phyloP scores from a whole-genome alignment of 1,140 invertebrate genomes.

The Ericerus pela region DNA sequence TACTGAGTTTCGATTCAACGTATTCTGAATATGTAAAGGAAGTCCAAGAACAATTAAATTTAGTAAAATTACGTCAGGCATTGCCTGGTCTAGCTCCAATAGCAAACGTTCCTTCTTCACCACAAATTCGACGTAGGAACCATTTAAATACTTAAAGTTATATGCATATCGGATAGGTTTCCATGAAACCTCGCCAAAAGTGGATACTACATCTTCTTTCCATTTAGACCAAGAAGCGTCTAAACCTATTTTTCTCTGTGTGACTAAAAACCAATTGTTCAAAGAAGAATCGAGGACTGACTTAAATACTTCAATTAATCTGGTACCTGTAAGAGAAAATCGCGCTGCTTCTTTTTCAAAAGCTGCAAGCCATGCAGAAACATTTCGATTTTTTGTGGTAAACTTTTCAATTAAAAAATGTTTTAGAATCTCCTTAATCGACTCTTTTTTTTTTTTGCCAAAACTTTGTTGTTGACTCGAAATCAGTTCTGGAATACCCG shows the following conservation, averaged over 20 bases:
- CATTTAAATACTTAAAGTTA: too few relatives aligned
- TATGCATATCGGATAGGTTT: too few relatives aligned
- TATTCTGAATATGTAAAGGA: background rate
- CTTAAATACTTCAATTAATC: slow-evolving; percentile 11
- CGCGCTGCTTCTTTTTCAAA: slow-evolving; percentile 7
- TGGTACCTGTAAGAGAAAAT: background rate
- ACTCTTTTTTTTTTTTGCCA: background rate
- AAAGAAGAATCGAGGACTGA: background rate
- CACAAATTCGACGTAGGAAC: too few relatives aligned
- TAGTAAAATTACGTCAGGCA: background rate
- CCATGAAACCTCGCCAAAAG: background rate
- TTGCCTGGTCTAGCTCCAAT: too few relatives aligned
- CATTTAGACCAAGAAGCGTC: slow-evolving; percentile 1
- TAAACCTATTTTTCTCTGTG: background rate
- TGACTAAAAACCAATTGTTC: slow-evolving; percentile 1
- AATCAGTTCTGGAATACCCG: too few relatives aligned
- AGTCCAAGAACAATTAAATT: background rate
- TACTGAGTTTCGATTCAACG: background rate
- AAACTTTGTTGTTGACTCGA: too few relatives aligned
- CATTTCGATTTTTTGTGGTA: slow-evolving; percentile 6
- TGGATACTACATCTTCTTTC: slow-evolving; percentile 1
- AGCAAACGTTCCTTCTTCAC: too few relatives aligned
- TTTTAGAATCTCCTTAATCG: too few relatives aligned
- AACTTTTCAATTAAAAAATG: slow-evolving; percentile 9
- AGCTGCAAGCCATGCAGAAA: background rate